A percentile compares a stretch with the other conserved stretches of the same genome.
Conservation (phyloP, 2,888 invertebrate species). For the Sinohyriopsis cumingii region DNA sequence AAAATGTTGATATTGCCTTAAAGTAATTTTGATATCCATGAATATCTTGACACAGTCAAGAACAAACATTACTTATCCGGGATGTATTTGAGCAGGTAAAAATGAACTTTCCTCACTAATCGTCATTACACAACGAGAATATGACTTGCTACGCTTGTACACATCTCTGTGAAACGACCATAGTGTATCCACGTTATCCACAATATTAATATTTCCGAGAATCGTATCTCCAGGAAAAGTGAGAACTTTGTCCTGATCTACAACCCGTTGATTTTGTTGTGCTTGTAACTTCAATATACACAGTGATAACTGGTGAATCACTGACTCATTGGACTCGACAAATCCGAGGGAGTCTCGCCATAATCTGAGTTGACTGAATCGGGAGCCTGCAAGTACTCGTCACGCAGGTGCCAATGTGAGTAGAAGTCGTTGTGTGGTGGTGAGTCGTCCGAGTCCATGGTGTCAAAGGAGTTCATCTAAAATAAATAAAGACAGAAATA, state of each 20-base stretch:
- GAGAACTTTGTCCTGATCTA: constrained; percentile 4
- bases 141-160: no score
- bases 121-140: no score
- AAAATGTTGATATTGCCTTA: no score
- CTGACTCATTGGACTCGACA: constrained; percentile 65
- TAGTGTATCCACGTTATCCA: no score
- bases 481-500: constrained; percentile 22
- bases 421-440: constrained; percentile 38
- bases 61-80: no score
- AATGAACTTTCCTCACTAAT: no score
- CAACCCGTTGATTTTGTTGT: constrained; percentile 1
- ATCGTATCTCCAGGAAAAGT: constrained; percentile 4
- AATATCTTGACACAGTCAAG: no score
- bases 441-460: constrained; percentile 54
- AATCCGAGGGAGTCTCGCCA: constrained; percentile 60
- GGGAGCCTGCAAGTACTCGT: constrained; percentile 46
- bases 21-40: no score
- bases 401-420: constrained; percentile 29
- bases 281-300: background rate
- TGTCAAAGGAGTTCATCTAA: constrained; percentile 65
- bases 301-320: constrained; percentile 18
- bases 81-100: no score
- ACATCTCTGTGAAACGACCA: no score
- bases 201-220: background rate
- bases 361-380: constrained; percentile 61